Evolutionary conservation across 2,797 vertebrate species (phyloP).

Genomic region (Erpetoichthys calabaricus): DNA sequence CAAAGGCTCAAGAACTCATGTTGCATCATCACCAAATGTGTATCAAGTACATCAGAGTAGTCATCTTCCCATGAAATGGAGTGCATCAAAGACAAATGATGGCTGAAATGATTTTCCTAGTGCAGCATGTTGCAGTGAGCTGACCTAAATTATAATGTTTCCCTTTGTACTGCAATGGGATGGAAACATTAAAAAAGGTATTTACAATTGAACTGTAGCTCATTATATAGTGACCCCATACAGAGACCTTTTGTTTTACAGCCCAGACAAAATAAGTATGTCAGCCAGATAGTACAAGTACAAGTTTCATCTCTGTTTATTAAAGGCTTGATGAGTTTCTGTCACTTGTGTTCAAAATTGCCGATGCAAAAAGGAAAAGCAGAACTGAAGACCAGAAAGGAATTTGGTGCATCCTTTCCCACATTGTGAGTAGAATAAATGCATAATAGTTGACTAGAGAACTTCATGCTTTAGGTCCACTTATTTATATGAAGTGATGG

Average conservation of each 20-base stretch:
- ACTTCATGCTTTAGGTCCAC: too few species aligned
- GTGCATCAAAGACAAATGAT: constrained; percentile 26
- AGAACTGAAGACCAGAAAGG: constrained; percentile 22
- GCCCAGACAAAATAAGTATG: constrained; percentile 37
- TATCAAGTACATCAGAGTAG: constrained; percentile 21
- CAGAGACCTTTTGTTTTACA: constrained; percentile 60
- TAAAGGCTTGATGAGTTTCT: constrained; percentile 34
- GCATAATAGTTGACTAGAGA: too few species aligned
- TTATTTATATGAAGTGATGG: too few species aligned
- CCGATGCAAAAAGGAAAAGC: constrained; percentile 25
- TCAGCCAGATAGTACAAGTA: constrained; percentile 42
- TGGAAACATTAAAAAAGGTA: constrained; percentile 50
- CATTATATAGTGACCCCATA: constrained; percentile 51
- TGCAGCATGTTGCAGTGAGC: constrained; percentile 36
- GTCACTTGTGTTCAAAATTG: constrained; percentile 28
- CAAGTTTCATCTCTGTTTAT: constrained; percentile 31
- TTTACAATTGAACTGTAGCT: constrained; percentile 54
- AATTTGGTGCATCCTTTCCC: constrained; percentile 20
- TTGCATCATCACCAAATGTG: constrained; percentile 17
- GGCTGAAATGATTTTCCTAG: constrained; percentile 46
- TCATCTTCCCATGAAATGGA: constrained; percentile 26
- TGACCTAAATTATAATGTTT: constrained; percentile 56
- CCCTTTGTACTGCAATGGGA: constrained; percentile 56
- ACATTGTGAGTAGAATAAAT: neutral
- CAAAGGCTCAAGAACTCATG: neutral